Conservation (phyloP, 2,888 invertebrate species). For the Drosophila mimetica region DNA sequence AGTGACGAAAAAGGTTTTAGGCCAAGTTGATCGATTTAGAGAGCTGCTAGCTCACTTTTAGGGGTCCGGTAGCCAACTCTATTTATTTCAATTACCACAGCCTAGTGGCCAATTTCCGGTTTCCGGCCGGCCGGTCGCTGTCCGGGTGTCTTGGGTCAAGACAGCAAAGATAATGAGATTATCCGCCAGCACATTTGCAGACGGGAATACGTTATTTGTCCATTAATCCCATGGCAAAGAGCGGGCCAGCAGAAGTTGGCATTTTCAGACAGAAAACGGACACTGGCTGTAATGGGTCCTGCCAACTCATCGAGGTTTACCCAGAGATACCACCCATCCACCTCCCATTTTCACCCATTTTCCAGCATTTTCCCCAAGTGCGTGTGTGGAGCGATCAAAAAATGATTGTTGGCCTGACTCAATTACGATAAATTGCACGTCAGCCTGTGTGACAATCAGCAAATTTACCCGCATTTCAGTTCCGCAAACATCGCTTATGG, state of each 20-base stretch:
- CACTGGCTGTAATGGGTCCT: slow-evolving; percentile 42
- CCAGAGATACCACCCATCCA: no score
- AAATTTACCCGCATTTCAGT: slow-evolving; percentile 52
- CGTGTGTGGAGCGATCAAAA: slow-evolving; percentile 44
- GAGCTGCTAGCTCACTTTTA: slow-evolving; percentile 3
- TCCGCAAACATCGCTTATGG: slow-evolving; percentile 46
- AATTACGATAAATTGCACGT: slow-evolving; percentile 62
- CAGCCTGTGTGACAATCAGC: slow-evolving; percentile 56
- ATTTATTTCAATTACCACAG: slow-evolving; percentile 64
- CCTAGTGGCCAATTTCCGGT: slow-evolving; percentile 50
- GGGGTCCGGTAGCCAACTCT: slow-evolving; percentile 21
- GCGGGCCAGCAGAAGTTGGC: slow-evolving; percentile 8
- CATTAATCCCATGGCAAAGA: slow-evolving; percentile 47
- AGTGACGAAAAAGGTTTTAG: slow-evolving; percentile 14
- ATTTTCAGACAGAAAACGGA: slow-evolving; percentile 16
- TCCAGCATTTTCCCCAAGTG: slow-evolving; percentile 11
- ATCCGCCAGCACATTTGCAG: slow-evolving; percentile 49
- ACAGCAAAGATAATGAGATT: slow-evolving; percentile 49
- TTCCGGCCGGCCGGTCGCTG: slow-evolving; percentile 23
- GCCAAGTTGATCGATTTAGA: slow-evolving; percentile 22
- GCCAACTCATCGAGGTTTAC: slow-evolving; percentile 23
- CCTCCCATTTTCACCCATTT: neutral
- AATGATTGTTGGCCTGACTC: slow-evolving; percentile 57
- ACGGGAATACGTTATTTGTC: slow-evolving; percentile 46
- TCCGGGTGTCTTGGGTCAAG: slow-evolving; percentile 23